A percentile compares a stretch with the other conserved stretches of the same genome.
Evolutionary conservation across 2,797 vertebrate genomes (phyloP).

Genomic region (Siniperca undulata): DNA sequence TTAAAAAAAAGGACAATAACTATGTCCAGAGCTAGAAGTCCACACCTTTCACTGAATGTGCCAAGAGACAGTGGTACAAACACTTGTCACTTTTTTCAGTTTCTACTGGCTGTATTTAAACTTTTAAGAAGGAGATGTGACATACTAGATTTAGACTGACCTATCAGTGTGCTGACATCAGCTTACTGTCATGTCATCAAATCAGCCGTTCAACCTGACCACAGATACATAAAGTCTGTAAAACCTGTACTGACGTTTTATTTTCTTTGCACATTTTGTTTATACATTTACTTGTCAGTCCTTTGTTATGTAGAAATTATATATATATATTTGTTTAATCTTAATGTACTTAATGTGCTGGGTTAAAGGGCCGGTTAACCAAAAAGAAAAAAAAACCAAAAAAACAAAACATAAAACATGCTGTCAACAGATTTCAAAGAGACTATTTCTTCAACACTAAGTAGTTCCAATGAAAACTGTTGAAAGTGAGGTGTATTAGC

Average conservation of each 20-base stretch:
- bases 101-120: constrained; percentile 13
- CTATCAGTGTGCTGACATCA: neutral
- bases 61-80: constrained; percentile 53
- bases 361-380: constrained; percentile 4
- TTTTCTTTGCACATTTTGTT: constrained; percentile 42
- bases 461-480: neutral
- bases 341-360: neutral
- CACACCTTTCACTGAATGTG: constrained; percentile 49
- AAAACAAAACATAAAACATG: neutral
- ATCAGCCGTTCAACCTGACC: neutral
- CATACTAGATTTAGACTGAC: neutral
- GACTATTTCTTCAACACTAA: neutral
- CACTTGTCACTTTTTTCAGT: constrained; percentile 17
- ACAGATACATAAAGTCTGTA: neutral
- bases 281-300: neutral
- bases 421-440: neutral
- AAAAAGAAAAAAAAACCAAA: neutral
- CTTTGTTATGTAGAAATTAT: neutral
- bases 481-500: constrained; percentile 2
- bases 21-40: constrained; percentile 19
- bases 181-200: neutral
- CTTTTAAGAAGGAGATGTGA: neutral
- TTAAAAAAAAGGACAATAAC: neutral
- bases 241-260: constrained; percentile 11
- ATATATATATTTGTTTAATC: neutral